Conservation (phyloP, 2,888 invertebrate species). For the Xylota sylvarum region DNA sequence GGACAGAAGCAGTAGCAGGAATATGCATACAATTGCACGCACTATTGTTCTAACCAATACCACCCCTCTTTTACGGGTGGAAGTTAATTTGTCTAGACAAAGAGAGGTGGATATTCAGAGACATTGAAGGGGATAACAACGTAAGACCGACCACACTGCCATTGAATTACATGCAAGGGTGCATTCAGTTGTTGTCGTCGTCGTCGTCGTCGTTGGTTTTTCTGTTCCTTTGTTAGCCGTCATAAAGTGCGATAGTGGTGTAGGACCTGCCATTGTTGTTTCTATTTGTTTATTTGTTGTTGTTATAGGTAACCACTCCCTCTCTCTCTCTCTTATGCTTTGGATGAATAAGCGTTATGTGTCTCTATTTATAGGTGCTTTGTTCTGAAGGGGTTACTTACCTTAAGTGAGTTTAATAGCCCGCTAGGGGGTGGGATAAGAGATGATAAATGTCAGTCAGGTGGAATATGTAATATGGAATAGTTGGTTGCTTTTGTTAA, state of each 20-base stretch:
- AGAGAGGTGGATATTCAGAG: constrained; percentile 39
- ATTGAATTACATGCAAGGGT: constrained; percentile 75
- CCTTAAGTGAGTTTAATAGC: constrained; percentile 64
- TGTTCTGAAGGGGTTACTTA: constrained; percentile 27
- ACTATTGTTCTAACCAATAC: constrained; percentile 62
- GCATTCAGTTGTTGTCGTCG: constrained; percentile 58
- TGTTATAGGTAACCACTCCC: constrained; percentile 45
- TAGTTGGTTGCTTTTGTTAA: constrained; percentile 28
- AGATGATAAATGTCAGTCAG: constrained; percentile 63
- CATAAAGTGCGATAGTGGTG: constrained; percentile 57
- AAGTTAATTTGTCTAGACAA: constrained; percentile 74
- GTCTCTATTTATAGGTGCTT: constrained; percentile 31
- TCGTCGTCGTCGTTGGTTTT: constrained; percentile 50
- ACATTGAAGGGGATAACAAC: constrained; percentile 41
- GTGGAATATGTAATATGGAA: constrained; percentile 26
- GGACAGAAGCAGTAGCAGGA: constrained; percentile 44
- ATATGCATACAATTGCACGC: constrained; percentile 72
- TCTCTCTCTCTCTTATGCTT: constrained; percentile 11
- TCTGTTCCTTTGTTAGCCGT: constrained; percentile 56
- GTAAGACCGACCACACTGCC: constrained; percentile 69
- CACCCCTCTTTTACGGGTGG: constrained; percentile 1
- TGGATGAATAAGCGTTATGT: constrained; percentile 52
- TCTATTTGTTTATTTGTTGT: constrained; percentile 15
- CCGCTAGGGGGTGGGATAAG: constrained; percentile 3
- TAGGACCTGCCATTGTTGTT: constrained; percentile 40